Conservation (phyloP, 2,888 invertebrate species). For the Papilio elwesi region DNA sequence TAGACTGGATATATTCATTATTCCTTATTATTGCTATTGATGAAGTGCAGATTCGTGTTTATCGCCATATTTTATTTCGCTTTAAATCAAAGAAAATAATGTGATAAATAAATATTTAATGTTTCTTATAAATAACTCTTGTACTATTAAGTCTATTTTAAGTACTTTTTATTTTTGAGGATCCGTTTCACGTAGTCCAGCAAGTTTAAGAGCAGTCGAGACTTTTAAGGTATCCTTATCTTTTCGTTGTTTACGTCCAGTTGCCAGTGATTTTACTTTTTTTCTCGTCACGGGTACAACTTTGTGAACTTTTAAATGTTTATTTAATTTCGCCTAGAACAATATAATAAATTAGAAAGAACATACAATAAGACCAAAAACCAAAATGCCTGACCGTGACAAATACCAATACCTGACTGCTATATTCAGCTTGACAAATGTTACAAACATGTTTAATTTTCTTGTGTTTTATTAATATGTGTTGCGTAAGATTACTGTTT, state of each 20-base stretch:
- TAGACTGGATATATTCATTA: too few relatives aligned
- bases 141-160: background rate
- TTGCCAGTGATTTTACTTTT: conserved; percentile 53
- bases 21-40: too few relatives aligned
- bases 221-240: conserved; percentile 62
- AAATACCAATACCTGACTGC: conserved; percentile 63
- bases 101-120: conserved; percentile 6
- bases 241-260: conserved; percentile 66
- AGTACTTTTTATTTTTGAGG: background rate
- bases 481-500: conserved; percentile 82
- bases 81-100: background rate
- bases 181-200: conserved; percentile 55
- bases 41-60: too few relatives aligned
- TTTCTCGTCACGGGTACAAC: conserved; percentile 44
- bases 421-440: conserved; percentile 64
- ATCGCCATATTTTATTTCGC: too few relatives aligned
- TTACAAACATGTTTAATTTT: conserved; percentile 75
- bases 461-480: conserved; percentile 79
- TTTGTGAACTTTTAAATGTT: conserved; percentile 60
- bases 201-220: conserved; percentile 66
- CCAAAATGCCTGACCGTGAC: conserved; percentile 24
- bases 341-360: background rate
- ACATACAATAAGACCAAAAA: conserved; percentile 27
- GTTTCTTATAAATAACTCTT: background rate
- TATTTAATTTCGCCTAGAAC: conserved; percentile 64